Evolutionary conservation across 92 coral and sea anemone genomes (phyloP), one percentile per base, ranked within the genome.

Genomic region (Nematostella vectensis): DNA sequence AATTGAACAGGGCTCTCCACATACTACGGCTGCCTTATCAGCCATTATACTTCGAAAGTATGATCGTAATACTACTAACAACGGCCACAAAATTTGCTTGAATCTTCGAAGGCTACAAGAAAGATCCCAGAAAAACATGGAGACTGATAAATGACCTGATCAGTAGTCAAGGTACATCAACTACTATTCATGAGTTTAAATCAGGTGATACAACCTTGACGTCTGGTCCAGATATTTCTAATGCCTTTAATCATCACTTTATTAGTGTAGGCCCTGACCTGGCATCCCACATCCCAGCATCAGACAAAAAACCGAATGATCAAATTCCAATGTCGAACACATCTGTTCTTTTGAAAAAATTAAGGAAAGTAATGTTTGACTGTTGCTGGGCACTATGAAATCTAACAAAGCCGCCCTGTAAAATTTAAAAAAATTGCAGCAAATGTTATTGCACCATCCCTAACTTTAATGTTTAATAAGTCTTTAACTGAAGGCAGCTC

Each of bases 81-180:
- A 6, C 40, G 40, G 40, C 6, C 40, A 33, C 40, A 33, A 33
- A 15, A 37, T 77, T 55, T 56, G 22, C 63, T 11, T 58, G 63
- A 0, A 57, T 24, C 3, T 42, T 70, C 1, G 55, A 53, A 11
- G 57, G 55, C 25, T 21, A 29, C 17, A 61, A 59, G 26, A 10
- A 43, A 17, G 67, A 70, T 51, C 48, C 72, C 1, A 55, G 63
- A 0, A 77, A 70, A 55, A 79, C 72, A 10, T 79, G 72, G 87
- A n/a, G 49, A 59, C 57, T 73, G 36, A 67, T 79, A 27, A 79
- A 61, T 61, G 87, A 80, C 19, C 77, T 80, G 42, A 62, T 45
- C 11, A 26, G 63, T 48, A 49, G 81, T 1, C 61, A 80, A 50
- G 30, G 57, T 31, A 74, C 65, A 42, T 42, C 65, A 20, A 17